Base-by-base conservation (phyloP, 30 jellyfish, hydroid and myxozoan genomes). In the Turritopsis dohrnii region DNA sequence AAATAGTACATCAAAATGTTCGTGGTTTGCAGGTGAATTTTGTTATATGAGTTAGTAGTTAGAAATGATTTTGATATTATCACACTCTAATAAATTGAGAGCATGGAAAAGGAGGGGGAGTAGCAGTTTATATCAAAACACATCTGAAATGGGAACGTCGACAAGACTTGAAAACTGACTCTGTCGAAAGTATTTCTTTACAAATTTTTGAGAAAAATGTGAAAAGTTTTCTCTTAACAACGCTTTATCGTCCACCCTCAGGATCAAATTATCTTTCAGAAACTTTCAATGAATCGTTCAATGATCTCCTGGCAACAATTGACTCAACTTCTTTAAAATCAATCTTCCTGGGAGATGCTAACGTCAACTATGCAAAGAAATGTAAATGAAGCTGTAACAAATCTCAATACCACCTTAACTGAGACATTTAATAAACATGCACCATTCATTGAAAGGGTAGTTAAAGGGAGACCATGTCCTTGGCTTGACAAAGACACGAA, bases 211-310 rank as follows among this genome's bases (percentile, higher is more conserved):
- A 60, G 73, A 60, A 60, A 60, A 60, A 60, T 0, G 0, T 23
- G 0, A 60, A 60, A 60, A 0, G 73, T 60, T 60, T 60, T 60
- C 73, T 60, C 73, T n/a, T n/a, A n/a, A 60, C 21, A 60, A 60
- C 73, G 73, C 21, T 60, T 23, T 60, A 60, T 60, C 0, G 73
- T 60, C 73, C 73, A 60, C 73, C 73, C 73, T 18, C 73, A 0
- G 0, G 73, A n/a, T 60, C 73, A 60, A 60, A 60, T 60, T 60
- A 60, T 0, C 73, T 60, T 60, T 60, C 73, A 60, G 73, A 60
- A 60, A 60, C 73, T 23, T 60, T 60, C 73, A 60, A 60, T 60
- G 73, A 60, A 60, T 60, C 73, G 73, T 60, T 60, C 73, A 60
- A 60, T 60, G 73, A 60, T 60, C 73, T 54, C 72, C 72, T n/a